phyloP scores from a whole-genome alignment of 2,888 invertebrate species.

The Mesopsocus fuscifrons region DNA sequence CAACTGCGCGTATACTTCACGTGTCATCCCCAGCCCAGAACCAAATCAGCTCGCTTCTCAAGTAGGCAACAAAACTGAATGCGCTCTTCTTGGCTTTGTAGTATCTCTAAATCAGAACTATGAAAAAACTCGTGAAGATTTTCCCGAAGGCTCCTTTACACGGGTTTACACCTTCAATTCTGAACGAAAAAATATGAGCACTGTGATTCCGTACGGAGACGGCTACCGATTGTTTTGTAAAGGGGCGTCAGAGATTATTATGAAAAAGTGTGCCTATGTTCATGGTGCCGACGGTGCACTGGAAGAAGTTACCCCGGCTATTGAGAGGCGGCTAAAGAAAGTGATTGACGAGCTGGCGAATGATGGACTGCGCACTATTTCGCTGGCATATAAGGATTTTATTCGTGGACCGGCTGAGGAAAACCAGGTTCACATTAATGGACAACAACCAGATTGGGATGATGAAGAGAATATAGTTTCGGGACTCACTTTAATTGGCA shows the following conservation, averaged over 20 bases:
- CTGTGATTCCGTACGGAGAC: conserved; percentile 30
- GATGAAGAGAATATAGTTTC: conserved; percentile 29
- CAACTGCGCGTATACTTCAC: conserved; percentile 39
- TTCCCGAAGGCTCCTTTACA: conserved; percentile 32
- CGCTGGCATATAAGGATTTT: conserved; percentile 34
- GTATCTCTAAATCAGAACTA: conserved; percentile 34
- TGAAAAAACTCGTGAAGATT: conserved; percentile 31
- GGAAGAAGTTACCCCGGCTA: conserved; percentile 16
- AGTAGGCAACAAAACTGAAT: conserved; percentile 48
- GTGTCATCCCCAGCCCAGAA: conserved; percentile 24
- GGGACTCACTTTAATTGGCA: conserved; percentile 31
- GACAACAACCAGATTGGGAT: conserved; percentile 32
- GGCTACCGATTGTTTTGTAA: conserved; percentile 37
- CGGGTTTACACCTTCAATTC: conserved; percentile 42
- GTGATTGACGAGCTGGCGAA: conserved; percentile 21
- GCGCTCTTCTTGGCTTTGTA: conserved; percentile 40
- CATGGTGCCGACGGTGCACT: conserved; percentile 21
- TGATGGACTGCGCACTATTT: conserved; percentile 34
- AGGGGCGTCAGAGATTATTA: conserved; percentile 43
- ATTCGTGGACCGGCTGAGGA: conserved; percentile 24
- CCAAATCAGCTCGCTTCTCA: conserved; percentile 29
- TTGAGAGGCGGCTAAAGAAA: conserved; percentile 16
- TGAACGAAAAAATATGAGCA: conserved; percentile 42
- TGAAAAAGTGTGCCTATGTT: conserved; percentile 32
- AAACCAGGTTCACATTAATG: conserved; percentile 25